Conservation (phyloP, 2,113 vertebrate species). For the Anolis sagrei region DNA sequence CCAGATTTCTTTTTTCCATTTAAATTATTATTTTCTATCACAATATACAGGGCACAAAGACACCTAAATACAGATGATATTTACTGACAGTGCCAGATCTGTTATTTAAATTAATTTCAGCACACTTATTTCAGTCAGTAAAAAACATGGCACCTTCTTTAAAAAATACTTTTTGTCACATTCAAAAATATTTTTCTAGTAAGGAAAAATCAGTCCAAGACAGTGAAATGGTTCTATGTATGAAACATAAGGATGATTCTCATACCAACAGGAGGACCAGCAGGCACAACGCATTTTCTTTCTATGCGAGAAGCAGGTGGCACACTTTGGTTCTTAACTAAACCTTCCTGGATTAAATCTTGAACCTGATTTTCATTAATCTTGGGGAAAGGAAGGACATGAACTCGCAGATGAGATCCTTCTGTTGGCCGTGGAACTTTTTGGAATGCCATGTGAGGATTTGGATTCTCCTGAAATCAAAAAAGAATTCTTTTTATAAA, state of each 20-base stretch:
- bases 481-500: background rate
- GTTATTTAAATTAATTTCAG: background rate
- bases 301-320: conserved; percentile 78
- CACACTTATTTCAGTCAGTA: background rate
- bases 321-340: conserved; percentile 80
- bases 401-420: conserved; percentile 95
- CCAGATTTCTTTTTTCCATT: background rate
- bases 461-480: conserved; percentile 90
- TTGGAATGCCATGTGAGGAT: conserved; percentile 98
- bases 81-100: background rate
- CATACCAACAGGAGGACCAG: conserved; percentile 95
- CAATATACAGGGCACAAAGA: background rate
- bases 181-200: background rate
- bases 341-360: conserved; percentile 84
- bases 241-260: background rate
- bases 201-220: background rate
- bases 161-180: background rate
- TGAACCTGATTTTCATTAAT: conserved; percentile 88
- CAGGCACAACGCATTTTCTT: conserved; percentile 95
- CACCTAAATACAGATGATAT: background rate
- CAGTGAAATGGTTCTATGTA: background rate
- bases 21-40: background rate
- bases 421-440: conserved; percentile 96
- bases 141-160: background rate
- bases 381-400: conserved; percentile 90